phyloP scores from a whole-genome alignment of 2,113 vertebrate genomes.

The Pseudopodoces humilis region DNA sequence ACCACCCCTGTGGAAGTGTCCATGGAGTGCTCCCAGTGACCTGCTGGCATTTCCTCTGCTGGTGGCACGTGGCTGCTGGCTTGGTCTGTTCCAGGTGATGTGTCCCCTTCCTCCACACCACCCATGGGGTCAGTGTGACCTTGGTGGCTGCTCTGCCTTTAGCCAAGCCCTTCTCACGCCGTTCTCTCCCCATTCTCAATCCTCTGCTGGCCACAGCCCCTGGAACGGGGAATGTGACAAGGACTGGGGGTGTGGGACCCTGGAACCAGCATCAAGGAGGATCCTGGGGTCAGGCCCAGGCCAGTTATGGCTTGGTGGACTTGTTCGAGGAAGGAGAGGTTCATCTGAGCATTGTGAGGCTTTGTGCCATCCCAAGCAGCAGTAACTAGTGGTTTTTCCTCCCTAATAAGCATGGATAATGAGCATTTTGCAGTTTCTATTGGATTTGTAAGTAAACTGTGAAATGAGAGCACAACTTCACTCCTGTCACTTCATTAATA shows the following conservation, averaged over 20 bases:
- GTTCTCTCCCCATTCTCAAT: not conserved
- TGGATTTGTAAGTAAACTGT: not conserved
- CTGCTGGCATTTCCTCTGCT: not conserved
- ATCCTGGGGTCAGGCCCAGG: not conserved
- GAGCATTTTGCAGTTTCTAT: not conserved
- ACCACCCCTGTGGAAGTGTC: not conserved
- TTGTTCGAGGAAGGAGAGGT: not conserved
- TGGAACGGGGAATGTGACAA: not conserved
- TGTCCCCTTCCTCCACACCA: not conserved
- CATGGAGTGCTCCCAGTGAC: not conserved
- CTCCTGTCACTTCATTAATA: constrained; percentile 22
- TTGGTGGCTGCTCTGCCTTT: not conserved
- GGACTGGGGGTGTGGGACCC: not conserved
- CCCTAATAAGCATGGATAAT: not conserved
- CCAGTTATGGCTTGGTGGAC: not conserved
- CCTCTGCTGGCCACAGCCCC: not conserved
- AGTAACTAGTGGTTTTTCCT: not conserved
- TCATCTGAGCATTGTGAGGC: not conserved
- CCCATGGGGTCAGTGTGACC: not conserved
- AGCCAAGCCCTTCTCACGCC: not conserved
- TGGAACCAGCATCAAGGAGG: not conserved
- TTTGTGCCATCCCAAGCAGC: not conserved
- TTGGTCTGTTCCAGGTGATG: not conserved
- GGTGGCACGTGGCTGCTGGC: not conserved
- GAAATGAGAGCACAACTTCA: not conserved